Percentiles rank a stretch among this genome's conserved stretches.
These are phyloP conservation scores for Tinamus guttatus DNA, from an alignment of 2,113 vertebrate species.

Conservation along the genomic window DNA sequence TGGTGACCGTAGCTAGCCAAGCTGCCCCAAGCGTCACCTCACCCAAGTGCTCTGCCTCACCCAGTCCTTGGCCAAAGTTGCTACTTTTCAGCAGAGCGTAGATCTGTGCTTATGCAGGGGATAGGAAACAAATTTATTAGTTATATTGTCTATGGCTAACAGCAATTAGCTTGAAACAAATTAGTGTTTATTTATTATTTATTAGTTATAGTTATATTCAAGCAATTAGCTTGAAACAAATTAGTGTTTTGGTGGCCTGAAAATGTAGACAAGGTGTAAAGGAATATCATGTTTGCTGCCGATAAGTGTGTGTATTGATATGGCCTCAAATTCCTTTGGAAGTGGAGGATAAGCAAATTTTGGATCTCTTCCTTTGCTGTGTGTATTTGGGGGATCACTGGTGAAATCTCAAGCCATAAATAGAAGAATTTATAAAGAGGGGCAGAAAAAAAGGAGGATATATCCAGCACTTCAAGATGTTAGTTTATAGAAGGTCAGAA, in stretches of 20 bases:
- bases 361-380: neutral
- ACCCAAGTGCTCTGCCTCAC: neutral
- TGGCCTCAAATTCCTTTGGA: neutral
- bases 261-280: neutral
- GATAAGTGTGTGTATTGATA: neutral
- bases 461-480: neutral
- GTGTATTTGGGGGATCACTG: neutral
- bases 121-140: neutral
- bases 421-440: neutral
- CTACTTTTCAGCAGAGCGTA: accelerated
- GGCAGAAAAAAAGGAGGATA: accelerated
- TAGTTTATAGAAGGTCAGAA: neutral
- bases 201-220: too few relatives aligned
- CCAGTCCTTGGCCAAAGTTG: neutral
- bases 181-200: too few relatives aligned
- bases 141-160: neutral
- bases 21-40: neutral
- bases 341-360: neutral
- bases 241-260: neutral
- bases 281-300: accelerated
- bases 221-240: too few relatives aligned
- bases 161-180: neutral
- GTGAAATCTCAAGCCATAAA: accelerated
- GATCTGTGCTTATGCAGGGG: neutral
- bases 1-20: neutral